Percentiles rank a stretch among this genome's conserved stretches.
phyloP scores from a whole-genome alignment of 2,888 invertebrate genomes.

The Heteropelma amictum region DNA sequence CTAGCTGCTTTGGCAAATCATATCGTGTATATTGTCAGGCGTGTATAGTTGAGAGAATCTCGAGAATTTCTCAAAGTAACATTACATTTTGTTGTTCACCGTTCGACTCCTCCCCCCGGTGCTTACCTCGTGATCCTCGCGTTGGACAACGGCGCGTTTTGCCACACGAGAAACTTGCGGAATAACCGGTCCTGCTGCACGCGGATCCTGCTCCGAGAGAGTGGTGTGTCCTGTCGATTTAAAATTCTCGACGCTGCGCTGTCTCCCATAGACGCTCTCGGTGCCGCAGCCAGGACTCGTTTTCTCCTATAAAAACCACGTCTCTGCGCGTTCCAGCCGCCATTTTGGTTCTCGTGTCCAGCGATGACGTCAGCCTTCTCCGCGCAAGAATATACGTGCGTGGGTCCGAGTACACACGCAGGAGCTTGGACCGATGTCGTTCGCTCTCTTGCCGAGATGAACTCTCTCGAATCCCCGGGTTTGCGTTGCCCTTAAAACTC shows the following conservation, averaged over 20 bases:
- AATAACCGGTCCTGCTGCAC: conserved; percentile 58
- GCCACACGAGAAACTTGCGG: conserved; percentile 20
- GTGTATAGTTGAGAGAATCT: background rate
- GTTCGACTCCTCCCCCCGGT: too few species aligned
- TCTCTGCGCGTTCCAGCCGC: conserved; percentile 44
- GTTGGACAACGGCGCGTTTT: conserved; percentile 26
- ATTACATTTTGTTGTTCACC: background rate
- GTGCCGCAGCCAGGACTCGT: too few species aligned
- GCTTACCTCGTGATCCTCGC: background rate
- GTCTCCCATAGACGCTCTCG: conserved; percentile 10
- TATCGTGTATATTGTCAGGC: too few species aligned
- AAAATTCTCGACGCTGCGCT: conserved; percentile 50
- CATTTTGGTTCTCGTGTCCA: conserved; percentile 53
- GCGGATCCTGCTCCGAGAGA: conserved; percentile 35
- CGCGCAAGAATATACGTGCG: background rate
- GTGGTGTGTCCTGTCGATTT: conserved; percentile 64
- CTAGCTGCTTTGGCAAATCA: too few species aligned
- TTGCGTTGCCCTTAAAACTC: background rate
- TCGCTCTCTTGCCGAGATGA: background rate
- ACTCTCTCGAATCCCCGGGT: background rate
- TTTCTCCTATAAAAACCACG: conserved; percentile 49
- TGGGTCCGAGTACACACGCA: conserved; percentile 4
- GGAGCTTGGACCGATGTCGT: conserved; percentile 11
- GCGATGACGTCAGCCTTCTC: conserved; percentile 53
- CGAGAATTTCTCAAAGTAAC: background rate